Evolutionary conservation across 2,888 invertebrate genomes (phyloP), one percentile per base, ranked within the genome.

Genomic region (Athalia circularis): DNA sequence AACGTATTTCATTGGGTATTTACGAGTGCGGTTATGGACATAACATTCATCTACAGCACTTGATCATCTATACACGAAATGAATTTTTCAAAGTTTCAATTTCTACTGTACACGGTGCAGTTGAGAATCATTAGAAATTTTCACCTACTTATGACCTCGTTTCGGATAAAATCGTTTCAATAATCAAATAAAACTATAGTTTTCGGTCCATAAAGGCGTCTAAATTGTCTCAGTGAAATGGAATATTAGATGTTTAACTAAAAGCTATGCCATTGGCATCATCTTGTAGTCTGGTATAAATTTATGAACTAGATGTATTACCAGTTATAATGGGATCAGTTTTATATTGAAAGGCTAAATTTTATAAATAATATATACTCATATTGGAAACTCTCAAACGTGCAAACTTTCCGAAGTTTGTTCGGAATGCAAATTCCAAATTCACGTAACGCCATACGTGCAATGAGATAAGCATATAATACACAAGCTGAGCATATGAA

Each of bases 31-130:
- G 52, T 68, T 52, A 52, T 68, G 13, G 70, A 13, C 52, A 47
- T 47, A 13, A 72, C 72, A 72, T 59, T 72, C 52, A 59, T 43
- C 72, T 59, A 47, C 3, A 5, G 29, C 9, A 47, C 57, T 72
- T 47, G 45, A 59, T 72, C 57, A 59, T 47, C 72, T 72, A 72
- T 59, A 72, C 59, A 45, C 8, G 59, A 72, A 72, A 15, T 68
- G 15, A 4, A 29, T 52, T 57, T 45, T 3, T 47, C 59, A 57
- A 72, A 72, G 57, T 72, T 59, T 45, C 57, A 57, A 5, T 59
- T 57, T 72, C 57, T 57, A 72, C 72, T 72, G 72, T 72, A 72
- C 72, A 72, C 13, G 59, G 72, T 72, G 47, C 59, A 72, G 57
- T 59, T 52, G 72, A 72, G 57, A 72, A 72, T 72, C 57, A 43